Conservation (phyloP, 2,888 invertebrate species). For the Drosophila heteroneura region DNA sequence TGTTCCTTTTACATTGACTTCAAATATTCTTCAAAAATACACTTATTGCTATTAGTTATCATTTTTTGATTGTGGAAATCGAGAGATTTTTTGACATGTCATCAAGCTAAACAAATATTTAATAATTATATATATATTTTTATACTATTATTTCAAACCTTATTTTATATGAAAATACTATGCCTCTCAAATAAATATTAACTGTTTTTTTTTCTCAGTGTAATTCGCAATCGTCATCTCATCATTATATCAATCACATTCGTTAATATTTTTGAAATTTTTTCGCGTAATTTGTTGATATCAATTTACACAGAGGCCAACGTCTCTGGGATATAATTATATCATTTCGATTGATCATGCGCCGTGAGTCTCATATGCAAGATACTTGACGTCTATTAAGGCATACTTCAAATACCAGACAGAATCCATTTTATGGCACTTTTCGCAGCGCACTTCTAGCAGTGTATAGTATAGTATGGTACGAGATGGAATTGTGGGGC, state of each 20-base stretch:
- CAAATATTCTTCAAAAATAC: neutral
- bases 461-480: constrained; percentile 33
- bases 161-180: neutral
- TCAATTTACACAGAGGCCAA: constrained; percentile 73
- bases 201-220: constrained; percentile 53
- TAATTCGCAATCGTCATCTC: constrained; percentile 58
- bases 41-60: neutral
- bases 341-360: constrained; percentile 82
- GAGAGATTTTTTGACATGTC: neutral
- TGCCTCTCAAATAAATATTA: neutral
- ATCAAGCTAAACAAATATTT: neutral
- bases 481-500: constrained; percentile 23
- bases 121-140: neutral
- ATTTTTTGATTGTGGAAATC: neutral
- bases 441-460: constrained; percentile 36
- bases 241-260: constrained; percentile 81
- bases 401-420: constrained; percentile 57
- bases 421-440: constrained; percentile 22
- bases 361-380: constrained; percentile 46
- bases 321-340: constrained; percentile 69
- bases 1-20: neutral
- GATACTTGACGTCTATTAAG: constrained; percentile 41
- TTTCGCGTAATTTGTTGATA: constrained; percentile 82
- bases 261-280: constrained; percentile 80
- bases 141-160: neutral